Base-by-base conservation (phyloP, 1,140 invertebrate species). In the Diorhabda sublineata region DNA sequence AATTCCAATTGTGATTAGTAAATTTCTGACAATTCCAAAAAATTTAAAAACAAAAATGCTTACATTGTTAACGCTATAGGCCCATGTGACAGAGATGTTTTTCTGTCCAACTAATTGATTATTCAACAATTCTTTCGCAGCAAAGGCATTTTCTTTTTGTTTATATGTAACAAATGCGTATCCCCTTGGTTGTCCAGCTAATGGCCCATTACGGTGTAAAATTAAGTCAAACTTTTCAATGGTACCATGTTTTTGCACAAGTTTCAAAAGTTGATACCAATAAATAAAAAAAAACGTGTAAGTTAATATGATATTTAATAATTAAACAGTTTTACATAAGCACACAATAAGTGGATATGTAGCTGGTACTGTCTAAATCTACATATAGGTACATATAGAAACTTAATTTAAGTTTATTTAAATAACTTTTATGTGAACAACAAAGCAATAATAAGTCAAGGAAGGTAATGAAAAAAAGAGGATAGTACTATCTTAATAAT, bases 181-280 rank as follows among this genome's bases (percentile, higher is more conserved):
- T n/a, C 95, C 95, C 72, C 94, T 83, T 1, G 95, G 92, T 80
- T 94, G 92, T 58, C 94, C 95, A 76, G 89, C 88, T 76, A 92
- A 87, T 62, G 93, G 92, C 66, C 95, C 95, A 69, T 88, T 89
- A 73, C 93, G 93, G 81, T 97, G 93, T 81, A 95, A 96, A 64
- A 97, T 87, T 82, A 96, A 90, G 83, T 97, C 94, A 85, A 97
- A 96, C 87, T 96, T 95, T 84, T 94, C 91, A 77, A 97, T 91
- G 74, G 86, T 84, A 79, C 95, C 95, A 89, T 92, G 91, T 86
- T 92, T 91, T 89, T 96, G 93, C 83, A 95, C 86, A 81, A 96
- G 87, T 93, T 97, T 97, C 82, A 97, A 85, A 85, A 97, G 88
- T 88, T 94, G 89, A 89, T 91, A 96, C 91, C 92, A 84, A 88